Evolutionary conservation across 2,113 vertebrate species (phyloP), one percentile per base, ranked within the genome.

Genomic region (Callithrix jacchus): DNA sequence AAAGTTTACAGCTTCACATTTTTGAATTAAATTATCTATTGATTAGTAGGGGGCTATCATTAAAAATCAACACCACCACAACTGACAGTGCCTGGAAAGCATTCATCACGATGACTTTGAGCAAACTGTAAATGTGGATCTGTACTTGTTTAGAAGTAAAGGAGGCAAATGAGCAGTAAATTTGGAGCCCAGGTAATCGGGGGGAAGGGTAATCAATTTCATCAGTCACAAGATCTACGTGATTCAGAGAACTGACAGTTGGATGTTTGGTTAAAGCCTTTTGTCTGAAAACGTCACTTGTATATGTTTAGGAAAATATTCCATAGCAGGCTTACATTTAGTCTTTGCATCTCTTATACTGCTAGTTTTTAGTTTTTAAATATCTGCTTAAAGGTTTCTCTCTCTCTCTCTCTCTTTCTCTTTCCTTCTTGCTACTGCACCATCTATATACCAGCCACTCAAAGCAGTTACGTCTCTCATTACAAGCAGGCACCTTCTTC

Each of bases 11-110:
- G 92, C 93, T 94, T 97, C 92, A 87, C 61, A 94, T 96, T 95
- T 98, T 95, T 9, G 1, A 96, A 96, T 98, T 96, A 97, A 98
- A 98, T 98, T 97, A 97, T 98, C 89, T 98, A 98, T 98, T 96
- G 97, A 98, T 98, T 98, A 96, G 85, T 97, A 64, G 45, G 64
- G 81, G 89, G 64, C 70, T 96, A 35, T 96, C 97, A 97, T 97
- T 97, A 97, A 97, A 98, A 97, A 97, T 96, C 90, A 97, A 94
- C 96, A 94, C 93, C 94, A 56, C 54, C 91, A 42, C 2, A 2
- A 87, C 92, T 96, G 93, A 97, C 52, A 90, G 25, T 56, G 68
- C 89, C 91, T 98, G 95, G 86, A 97, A 97, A 97, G 97, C 97
- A 97, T 97, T 96, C 96, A 93, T 97, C 92, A 89, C 58, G 16